Evolutionary conservation across 2,797 vertebrate species (phyloP), one percentile per base, ranked within the genome.

Genomic region (Acipenser transmontanus): DNA sequence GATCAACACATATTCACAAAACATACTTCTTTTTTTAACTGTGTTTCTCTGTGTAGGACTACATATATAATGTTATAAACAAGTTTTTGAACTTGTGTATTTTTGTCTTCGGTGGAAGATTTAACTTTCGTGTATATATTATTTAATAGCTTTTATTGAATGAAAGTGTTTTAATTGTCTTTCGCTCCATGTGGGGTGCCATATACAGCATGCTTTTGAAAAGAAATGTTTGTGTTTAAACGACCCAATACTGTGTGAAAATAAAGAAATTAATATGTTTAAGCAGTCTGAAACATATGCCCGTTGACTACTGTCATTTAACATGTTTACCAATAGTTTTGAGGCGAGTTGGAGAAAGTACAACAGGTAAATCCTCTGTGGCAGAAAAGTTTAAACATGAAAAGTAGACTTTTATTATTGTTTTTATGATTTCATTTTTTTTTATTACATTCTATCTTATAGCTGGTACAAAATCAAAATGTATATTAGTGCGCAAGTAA

Each of bases 91-190:
- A 80, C 88, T 91, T 89, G 88, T 87, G 84, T 84, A 86, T 80
- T 84, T 76, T 81, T 91, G 85, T 91, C 88, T 91, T 91, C 86
- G 82, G 83, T 89, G 84, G 88, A 92, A 91, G 89, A 90, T 88
- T 78, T 80, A 75, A 79, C 80, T 83, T 87, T 81, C 81, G 70
- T 96, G 93, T 95, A 95, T 89, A 97, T 93, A 80, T 88, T 95
- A 95, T 95, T 96, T 94, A 94, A 95, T 93, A 93, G 91, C 91
- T 94, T 92, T 93, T 91, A 93, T 95, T 90, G 91, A 92, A 92
- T 92, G 91, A 94, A 89, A 91, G 87, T 91, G 89, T 92, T 80
- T 70, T 69, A 63, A 63, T 75, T 73, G 85, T 90, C 88, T 72
- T 89, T 89, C 81, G 85, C 91, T 91, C 91, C 85, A 71, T 82